Evolutionary conservation across 2,888 invertebrate species (phyloP), one percentile per base, ranked within the genome.

Genomic region (Zele albiditarsus): DNA sequence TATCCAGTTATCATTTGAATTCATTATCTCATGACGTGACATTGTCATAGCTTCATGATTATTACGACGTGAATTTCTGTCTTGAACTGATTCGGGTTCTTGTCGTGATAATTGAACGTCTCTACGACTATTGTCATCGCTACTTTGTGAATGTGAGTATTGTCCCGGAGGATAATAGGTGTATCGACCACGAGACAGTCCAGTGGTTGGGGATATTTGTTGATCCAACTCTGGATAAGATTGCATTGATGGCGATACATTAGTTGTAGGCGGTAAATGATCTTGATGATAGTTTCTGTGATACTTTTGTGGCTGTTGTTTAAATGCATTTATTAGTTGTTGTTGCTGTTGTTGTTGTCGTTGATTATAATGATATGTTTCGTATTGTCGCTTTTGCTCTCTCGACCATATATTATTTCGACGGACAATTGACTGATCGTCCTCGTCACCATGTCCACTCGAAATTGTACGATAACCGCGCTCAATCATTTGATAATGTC

Each of bases 1-100:
- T 20, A 86, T 81, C 86, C 87, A 89, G 70, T 87, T 3, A 83
- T 80, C 1, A 86, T 72, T 53, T 84, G 75, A 33, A 73, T 76
- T 14, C 75, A 69, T 25, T 53, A 53, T 14, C 67, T 76, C 65
- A 60, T 42, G 49, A 49, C 67, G 46, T 76, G 76, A 31, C 23
- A 73, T 16, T 6, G 75, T 67, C 25, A 62, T 38, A 1, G 57
- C 38, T 4, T 79, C 77, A 16, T 77, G 74, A 23, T 71, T 53
- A 49, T 75, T 69, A 16, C 73, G 23, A 6, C 60, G 38, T 16
- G 42, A 20, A 38, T 49, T 60, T 38, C 46, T 67, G 23, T 75
- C 75, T 38, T 46, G 58, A 16, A 42, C 53, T 4, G 38, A 28
- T 42, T 71, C 62, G 14, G 25, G 62, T 16, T 71, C 70, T 38